Conservation (phyloP, 2,888 invertebrate genomes). For the Dyspetes luteomarginatus region DNA sequence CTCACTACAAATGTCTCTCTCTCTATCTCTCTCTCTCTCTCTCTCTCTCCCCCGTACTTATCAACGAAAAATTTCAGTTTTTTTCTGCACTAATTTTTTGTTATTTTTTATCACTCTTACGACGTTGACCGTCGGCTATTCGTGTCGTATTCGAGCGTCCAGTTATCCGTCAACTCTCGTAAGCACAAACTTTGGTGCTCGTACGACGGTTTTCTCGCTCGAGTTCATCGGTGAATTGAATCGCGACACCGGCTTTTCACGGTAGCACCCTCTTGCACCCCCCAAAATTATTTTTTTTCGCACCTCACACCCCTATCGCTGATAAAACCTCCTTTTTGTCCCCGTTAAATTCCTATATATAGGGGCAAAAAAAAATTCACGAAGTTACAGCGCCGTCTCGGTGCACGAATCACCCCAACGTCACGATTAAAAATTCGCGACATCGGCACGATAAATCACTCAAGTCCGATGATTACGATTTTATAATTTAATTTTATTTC, state of each 20-base stretch:
- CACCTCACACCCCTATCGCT: neutral
- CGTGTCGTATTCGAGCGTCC: neutral
- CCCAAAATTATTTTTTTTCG: neutral
- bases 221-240: conserved; percentile 11
- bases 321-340: neutral
- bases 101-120: neutral
- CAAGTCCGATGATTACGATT: neutral
- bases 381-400: neutral
- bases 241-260: conserved; percentile 40
- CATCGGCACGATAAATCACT: conserved; percentile 5
- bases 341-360: neutral
- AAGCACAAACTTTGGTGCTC: neutral
- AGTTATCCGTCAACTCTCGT: neutral
- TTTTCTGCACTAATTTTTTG: neutral
- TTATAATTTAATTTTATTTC: neutral
- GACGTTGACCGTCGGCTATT: neutral
- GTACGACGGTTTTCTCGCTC: conserved; percentile 8
- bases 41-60: neutral
- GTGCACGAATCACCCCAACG: neutral
- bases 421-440: conserved; percentile 20
- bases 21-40: neutral
- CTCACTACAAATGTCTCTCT: conserved; percentile 31
- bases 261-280: conserved; percentile 23
- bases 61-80: neutral
- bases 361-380: neutral